Conservation (phyloP, 2,888 invertebrate species). For the Cerastoderma edule region DNA sequence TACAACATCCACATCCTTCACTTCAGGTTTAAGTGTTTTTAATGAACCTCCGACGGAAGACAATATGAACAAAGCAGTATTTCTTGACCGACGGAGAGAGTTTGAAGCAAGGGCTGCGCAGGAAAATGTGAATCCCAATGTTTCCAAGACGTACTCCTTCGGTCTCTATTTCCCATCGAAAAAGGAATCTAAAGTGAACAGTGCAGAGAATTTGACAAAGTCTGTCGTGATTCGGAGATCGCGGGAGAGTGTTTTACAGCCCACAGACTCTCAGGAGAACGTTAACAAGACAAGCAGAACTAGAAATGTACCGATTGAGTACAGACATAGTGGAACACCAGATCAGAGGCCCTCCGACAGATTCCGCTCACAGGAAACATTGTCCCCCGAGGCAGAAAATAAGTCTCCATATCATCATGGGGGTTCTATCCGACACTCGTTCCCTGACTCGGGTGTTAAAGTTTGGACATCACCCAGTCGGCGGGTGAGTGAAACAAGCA, state of each 20-base stretch:
- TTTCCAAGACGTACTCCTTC: slow-evolving; percentile 73
- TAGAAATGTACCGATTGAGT: slow-evolving; percentile 59
- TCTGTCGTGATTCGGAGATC: slow-evolving; percentile 55
- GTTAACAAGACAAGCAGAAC: slow-evolving; percentile 57
- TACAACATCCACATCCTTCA: slow-evolving; percentile 66
- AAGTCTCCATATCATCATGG: slow-evolving; percentile 32
- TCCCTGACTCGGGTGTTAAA: slow-evolving; percentile 64
- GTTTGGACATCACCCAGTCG: slow-evolving; percentile 54
- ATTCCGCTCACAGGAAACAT: slow-evolving; percentile 56
- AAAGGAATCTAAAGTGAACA: slow-evolving; percentile 56
- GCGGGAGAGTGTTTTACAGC: slow-evolving; percentile 65
- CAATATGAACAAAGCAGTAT: slow-evolving; percentile 58
- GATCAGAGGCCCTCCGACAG: slow-evolving; percentile 44
- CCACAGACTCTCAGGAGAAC: slow-evolving; percentile 70
- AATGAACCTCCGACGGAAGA: slow-evolving; percentile 50
- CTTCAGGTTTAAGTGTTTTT: slow-evolving; percentile 68
- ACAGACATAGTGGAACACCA: slow-evolving; percentile 52
- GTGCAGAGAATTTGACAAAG: slow-evolving; percentile 64
- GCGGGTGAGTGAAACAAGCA: slow-evolving; percentile 46
- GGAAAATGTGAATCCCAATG: slow-evolving; percentile 64
- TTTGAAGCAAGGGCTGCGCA: slow-evolving; percentile 65
- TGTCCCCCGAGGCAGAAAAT: slow-evolving; percentile 32
- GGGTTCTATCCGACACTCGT: slow-evolving; percentile 63
- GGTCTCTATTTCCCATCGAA: slow-evolving; percentile 77
- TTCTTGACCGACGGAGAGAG: slow-evolving; percentile 63